Evolutionary conservation across 2,888 invertebrate species (phyloP).

Genomic region (Yponomeuta plumbellus): DNA sequence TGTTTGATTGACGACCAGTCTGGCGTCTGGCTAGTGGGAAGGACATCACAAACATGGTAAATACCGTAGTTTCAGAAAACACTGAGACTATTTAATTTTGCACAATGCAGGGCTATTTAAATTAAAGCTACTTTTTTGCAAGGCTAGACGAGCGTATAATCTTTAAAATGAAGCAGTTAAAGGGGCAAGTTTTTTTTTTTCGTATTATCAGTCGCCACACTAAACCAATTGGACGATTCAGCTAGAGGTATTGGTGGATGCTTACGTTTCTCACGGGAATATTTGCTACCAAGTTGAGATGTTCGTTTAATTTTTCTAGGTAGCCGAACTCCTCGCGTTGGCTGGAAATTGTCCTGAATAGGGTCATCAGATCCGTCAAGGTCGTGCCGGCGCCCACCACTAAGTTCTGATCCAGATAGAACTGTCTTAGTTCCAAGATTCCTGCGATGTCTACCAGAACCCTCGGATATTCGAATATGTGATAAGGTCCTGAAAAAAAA

Average conservation of each 20-base stretch:
- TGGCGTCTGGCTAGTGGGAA: not conserved
- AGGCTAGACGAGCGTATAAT: no score
- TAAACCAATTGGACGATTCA: no score
- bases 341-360: constrained; percentile 47
- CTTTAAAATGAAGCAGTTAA: no score
- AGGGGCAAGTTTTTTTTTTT: no score
- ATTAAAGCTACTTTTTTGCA: no score
- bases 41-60: no score
- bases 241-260: constrained; percentile 15
- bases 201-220: no score
- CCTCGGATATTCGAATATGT: constrained; percentile 33
- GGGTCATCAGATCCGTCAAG: constrained; percentile 66
- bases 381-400: constrained; percentile 76
- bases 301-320: constrained; percentile 73
- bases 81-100: no score
- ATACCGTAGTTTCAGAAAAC: no score
- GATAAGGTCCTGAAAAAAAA: constrained; percentile 34
- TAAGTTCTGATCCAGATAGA: constrained; percentile 53
- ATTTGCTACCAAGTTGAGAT: constrained; percentile 81
- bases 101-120: no score
- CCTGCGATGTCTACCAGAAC: constrained; percentile 75
- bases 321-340: constrained; percentile 70
- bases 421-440: constrained; percentile 71
- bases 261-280: constrained; percentile 83
- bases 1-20: not conserved